Base-by-base conservation (phyloP, 2,113 vertebrate species). In the Lathamus discolor region DNA sequence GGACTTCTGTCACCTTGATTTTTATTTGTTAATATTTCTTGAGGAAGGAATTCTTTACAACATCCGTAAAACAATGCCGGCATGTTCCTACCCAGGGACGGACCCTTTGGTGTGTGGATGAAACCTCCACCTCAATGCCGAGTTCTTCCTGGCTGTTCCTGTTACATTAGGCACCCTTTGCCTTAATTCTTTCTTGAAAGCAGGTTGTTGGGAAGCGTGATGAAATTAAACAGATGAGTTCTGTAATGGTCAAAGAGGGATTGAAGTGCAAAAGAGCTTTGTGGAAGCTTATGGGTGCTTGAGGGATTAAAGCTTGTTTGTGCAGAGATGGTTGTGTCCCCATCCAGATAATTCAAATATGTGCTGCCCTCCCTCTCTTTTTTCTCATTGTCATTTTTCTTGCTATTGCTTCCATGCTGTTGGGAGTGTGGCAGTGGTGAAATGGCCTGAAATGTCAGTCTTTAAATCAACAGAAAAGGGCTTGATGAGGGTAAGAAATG, bases 31-130 rank as follows among this genome's bases (percentile, higher is more conserved):
- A 0, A 0, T 11, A 4, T 5, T 35, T 59, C 39, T 11, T 18
- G 24, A 25, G 25, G 8, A 17, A 3, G 29, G 22, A 4, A 75
- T 90, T 67, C 1, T 28, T 68, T 12, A 22, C 2, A 2, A 11
- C 2, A 2, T 29, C 27, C 31, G 0, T 66, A 1, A 68, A 23
- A 7, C 1, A 19, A 25, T 4, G 49, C 2, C 3, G 5, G 5
- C 18, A 1, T 17, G 10, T 39, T 88, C 52, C 28, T 70, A 4
- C 29, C 24, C 74, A 39, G 66, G 43, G n/a, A 35, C 24, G 57
- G 57, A 33, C 4, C 28, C 13, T 2, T 17, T 1, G 27, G 13
- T 5, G 37, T 25, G 14, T 8, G 69, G 61, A 27, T 43, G 52
- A 14, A 29, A 55, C 7, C 5, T 37, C 19, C 16, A 0, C 55